phyloP scores from a whole-genome alignment of 1,140 invertebrate genomes.

The Pachypeltis micranthus region DNA sequence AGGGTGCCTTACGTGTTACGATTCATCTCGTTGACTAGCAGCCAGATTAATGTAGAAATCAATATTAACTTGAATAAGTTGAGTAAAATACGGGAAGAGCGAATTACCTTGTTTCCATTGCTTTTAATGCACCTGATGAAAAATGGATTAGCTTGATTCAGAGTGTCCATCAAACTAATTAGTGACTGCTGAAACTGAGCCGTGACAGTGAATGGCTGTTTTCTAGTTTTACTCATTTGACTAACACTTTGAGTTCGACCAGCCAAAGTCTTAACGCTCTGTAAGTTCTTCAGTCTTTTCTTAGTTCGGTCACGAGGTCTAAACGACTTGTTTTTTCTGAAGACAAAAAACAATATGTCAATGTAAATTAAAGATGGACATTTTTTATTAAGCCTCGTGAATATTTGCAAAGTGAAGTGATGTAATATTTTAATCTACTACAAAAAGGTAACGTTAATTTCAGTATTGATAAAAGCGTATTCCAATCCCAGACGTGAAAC shows the following conservation, averaged over 20 bases:
- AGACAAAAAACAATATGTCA: no score
- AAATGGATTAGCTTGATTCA: conserved; percentile 91
- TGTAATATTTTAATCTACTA: no score
- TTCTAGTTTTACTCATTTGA: conserved; percentile 52
- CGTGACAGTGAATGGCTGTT: conserved; percentile 82
- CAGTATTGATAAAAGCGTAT: no score
- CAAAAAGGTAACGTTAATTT: no score
- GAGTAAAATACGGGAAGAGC: not conserved
- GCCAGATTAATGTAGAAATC: not conserved
- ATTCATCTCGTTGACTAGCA: no score
- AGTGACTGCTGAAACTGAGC: conserved; percentile 89
- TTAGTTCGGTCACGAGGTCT: conserved; percentile 63
- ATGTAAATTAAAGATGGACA: no score
- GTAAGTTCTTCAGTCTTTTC: conserved; percentile 74
- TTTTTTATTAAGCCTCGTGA: no score
- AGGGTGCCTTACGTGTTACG: no score
- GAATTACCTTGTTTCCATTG: conserved; percentile 68
- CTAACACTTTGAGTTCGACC: conserved; percentile 49
- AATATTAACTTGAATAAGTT: not conserved
- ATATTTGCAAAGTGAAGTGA: no score
- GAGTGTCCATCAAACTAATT: conserved; percentile 80
- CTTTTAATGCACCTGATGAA: conserved; percentile 96
- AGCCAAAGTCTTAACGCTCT: conserved; percentile 78
- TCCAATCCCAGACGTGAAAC: no score
- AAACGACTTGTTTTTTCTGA: conserved; percentile 86